Conservation (phyloP, 2,113 vertebrate species). For the western clawed frog (Xenopus tropicalis) region DNA sequence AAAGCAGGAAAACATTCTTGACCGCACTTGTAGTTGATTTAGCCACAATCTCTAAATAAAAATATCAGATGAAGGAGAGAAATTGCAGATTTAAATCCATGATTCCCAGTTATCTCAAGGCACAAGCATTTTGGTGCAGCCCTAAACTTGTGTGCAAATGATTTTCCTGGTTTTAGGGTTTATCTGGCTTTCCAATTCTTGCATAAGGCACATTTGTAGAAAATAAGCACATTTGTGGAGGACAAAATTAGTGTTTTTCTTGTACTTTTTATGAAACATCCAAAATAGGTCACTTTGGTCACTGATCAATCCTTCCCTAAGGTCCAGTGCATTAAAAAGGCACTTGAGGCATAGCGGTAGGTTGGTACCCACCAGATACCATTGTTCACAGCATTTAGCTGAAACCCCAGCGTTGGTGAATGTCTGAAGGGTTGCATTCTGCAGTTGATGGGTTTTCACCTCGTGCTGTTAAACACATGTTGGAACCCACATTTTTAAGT, state of each 20-base stretch:
- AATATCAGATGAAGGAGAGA: no score
- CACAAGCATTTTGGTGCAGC: no score
- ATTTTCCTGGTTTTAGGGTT: no score
- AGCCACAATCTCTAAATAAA: no score
- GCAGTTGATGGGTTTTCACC: slow-evolving; percentile 64
- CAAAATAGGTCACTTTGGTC: not conserved
- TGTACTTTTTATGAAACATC: not conserved
- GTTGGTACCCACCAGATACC: not conserved
- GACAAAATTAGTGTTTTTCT: slow-evolving; percentile 9
- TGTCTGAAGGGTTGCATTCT: slow-evolving; percentile 66
- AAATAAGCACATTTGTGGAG: slow-evolving; percentile 16
- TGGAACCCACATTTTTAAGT: slow-evolving; percentile 73
- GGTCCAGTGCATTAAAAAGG: slow-evolving; percentile 26
- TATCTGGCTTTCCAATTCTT: not conserved
- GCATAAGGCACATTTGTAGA: slow-evolving; percentile 23
- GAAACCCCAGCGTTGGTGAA: slow-evolving; percentile 79
- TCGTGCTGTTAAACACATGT: slow-evolving; percentile 69
- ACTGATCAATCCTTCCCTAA: not conserved
- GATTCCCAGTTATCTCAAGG: no score
- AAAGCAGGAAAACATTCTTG: no score
- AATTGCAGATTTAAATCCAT: no score
- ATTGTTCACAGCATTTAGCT: slow-evolving; percentile 54
- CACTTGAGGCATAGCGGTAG: not conserved
- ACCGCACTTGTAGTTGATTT: no score
- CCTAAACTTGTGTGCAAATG: no score